A percentile compares a stretch with the other conserved stretches of the same genome.
Conservation (phyloP, 2,888 invertebrate species). For the Apeira syringaria region DNA sequence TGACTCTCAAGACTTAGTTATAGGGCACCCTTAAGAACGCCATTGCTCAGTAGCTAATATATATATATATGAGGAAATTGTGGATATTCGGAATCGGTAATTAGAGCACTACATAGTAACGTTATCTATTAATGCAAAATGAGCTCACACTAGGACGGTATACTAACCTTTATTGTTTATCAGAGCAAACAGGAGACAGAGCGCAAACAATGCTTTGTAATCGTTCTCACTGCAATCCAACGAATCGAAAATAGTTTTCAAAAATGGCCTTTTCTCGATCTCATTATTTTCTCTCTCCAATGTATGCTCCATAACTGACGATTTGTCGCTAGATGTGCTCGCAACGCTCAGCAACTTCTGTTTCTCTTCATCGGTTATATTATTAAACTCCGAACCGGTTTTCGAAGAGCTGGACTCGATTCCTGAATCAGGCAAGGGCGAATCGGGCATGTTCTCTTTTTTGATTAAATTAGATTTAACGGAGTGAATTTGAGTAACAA, state of each 20-base stretch:
- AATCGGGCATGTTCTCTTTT: constrained; percentile 75
- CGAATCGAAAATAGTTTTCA: constrained; percentile 94
- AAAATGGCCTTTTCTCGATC: constrained; percentile 88
- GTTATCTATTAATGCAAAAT: constrained; percentile 19
- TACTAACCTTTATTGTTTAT: constrained; percentile 95
- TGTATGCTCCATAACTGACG: constrained; percentile 53
- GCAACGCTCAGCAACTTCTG: constrained; percentile 80
- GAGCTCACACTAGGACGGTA: constrained; percentile 19
- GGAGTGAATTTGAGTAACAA: constrained; percentile 66
- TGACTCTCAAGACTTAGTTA: too few relatives aligned
- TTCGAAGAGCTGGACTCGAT: constrained; percentile 68
- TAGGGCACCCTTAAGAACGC: too few relatives aligned
- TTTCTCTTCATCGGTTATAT: constrained; percentile 97
- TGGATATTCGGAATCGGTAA: too few relatives aligned
- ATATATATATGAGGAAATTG: too few relatives aligned
- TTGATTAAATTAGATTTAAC: constrained; percentile 38
- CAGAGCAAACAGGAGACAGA: constrained; percentile 96
- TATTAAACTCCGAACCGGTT: constrained; percentile 80
- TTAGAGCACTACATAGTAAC: not conserved
- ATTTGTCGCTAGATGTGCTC: constrained; percentile 42
- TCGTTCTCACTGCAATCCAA: constrained; percentile 96
- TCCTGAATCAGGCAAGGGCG: constrained; percentile 74
- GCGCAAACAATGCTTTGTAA: constrained; percentile 94
- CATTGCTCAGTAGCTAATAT: too few relatives aligned
- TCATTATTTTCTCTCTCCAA: constrained; percentile 66